Base-by-base conservation (phyloP, 1,140 invertebrate species). In the Camponotus floridanus region DNA sequence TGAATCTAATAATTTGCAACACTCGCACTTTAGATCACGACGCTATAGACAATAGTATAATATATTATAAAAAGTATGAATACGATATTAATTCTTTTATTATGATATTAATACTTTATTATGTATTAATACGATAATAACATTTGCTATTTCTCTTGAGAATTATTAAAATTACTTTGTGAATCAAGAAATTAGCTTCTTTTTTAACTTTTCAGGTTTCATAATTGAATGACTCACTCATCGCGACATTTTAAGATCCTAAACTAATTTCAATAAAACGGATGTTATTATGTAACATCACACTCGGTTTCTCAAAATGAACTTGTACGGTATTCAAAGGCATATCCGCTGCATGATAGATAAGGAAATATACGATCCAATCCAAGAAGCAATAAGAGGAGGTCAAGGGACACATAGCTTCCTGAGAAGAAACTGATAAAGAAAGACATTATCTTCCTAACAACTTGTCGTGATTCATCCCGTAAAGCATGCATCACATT, bases 1-100 rank as follows among this genome's bases (percentile, higher is more conserved):
- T 13, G n/a, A 42, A 86, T 74, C 71, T 78, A 70, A 71, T 87
- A 65, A 71, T 68, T 57, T 42, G 31, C n/a, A 39, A n/a, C 76
- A 42, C 59, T 76, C 26, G 42, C 74, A 15, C 36, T 26, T 6
- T 26, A 11, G 6, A 57, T 31, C 2, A 15, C n/a, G 1, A 13
- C 18, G 33, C 9, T 39, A 13, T 39, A 64, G 8, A 18, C n/a
- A 78, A 45, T 18, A 36, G 18, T 39, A 45, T 31, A 13, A 13
- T 21, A 26, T 31, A 26, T n/a, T 26, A 51, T 31, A 33, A n/a
- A 21, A 13, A 62, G 13, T 39, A 31, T 26, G 26, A 26, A 1
- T 26, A 26, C 26, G 26, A 26, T 26, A 26, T 26, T 26, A 26
- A 26, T 26, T 1, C 26, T 26, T 26, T 26, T n/a, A n/a, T n/a